These are phyloP conservation scores for Mylabris phalerata DNA, from an alignment of 1,140 invertebrate genomes.

Conservation along the genomic window DNA sequence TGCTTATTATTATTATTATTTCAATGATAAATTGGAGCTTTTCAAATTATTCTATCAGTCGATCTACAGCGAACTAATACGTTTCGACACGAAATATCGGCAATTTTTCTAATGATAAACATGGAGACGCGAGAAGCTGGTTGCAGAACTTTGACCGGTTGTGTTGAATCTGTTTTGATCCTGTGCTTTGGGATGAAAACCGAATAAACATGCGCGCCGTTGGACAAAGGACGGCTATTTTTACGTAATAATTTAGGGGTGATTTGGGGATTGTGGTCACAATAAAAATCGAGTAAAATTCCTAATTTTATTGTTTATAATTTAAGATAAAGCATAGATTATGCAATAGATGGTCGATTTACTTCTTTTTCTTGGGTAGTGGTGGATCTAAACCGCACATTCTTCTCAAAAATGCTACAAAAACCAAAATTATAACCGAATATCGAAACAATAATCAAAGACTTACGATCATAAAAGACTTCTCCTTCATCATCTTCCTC, in stretches of 20 bases:
- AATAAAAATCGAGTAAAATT: too few relatives aligned
- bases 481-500: slow-evolving; percentile 91
- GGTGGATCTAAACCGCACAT: slow-evolving; percentile 33
- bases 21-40: neutral
- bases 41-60: neutral
- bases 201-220: neutral
- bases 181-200: slow-evolving; percentile 8
- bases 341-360: slow-evolving; percentile 1
- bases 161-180: slow-evolving; percentile 2
- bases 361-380: slow-evolving; percentile 27
- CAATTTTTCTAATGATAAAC: slow-evolving; percentile 2
- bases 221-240: neutral
- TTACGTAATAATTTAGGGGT: neutral
- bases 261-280: too few relatives aligned
- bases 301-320: too few relatives aligned
- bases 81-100: slow-evolving; percentile 6
- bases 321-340: neutral
- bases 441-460: neutral
- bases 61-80: slow-evolving; percentile 11
- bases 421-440: neutral
- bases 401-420: slow-evolving; percentile 29
- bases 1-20: too few relatives aligned
- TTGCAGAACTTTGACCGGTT: slow-evolving; percentile 4
- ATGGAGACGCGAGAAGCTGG: slow-evolving; percentile 11
- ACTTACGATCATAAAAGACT: slow-evolving; percentile 86